Evolutionary conservation across 1,140 invertebrate genomes (phyloP), one percentile per base, ranked within the genome.

Genomic region (Brachionus asplanchnoidis): DNA sequence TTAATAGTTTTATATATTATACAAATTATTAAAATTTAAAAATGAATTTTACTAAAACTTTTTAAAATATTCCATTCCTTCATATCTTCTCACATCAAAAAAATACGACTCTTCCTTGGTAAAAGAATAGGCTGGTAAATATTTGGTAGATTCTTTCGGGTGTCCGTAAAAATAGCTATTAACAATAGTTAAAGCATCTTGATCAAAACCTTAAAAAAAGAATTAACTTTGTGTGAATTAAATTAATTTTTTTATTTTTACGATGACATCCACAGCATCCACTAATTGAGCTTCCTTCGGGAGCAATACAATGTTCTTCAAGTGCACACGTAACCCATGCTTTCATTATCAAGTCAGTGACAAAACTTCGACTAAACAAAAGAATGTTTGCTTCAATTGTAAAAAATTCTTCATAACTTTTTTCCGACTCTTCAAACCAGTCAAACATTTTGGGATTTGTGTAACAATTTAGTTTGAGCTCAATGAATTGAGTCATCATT

Each of bases 241-340:
- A 56, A 1, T 6, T 2, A 56, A 56, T 56, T 8, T 14, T 14
- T 17, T 17, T 56, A 23, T 56, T 23, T 65, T 68, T 68, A 68
- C 80, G 80, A 84, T 84, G 80, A 26, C 79, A 82, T 17, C 79
- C 79, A 60, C 79, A 82, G 28, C 79, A 82, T 23, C 79, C 53
- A 82, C 32, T 42, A 12, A 82, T 82, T 60, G 50, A 60, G 60
- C 32, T 42, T 20, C 79, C 60, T 11, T 28, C 8, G 7, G 80
- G 80, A 20, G 80, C 60, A 26, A 84, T 84, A 68, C 80, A 84
- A 17, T 42, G 1, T 44, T 66, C 60, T 28, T 84, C 80, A 9
- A 84, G 50, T 5, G 80, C 80, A 40, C 80, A 84, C 23, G 80
- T 84, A 44, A 84, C 60, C 80, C 80, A 84, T 1, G 80, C 60